These are phyloP conservation scores for Cairina moschata DNA, from an alignment of 2,113 vertebrate species.

Conservation along the genomic window DNA sequence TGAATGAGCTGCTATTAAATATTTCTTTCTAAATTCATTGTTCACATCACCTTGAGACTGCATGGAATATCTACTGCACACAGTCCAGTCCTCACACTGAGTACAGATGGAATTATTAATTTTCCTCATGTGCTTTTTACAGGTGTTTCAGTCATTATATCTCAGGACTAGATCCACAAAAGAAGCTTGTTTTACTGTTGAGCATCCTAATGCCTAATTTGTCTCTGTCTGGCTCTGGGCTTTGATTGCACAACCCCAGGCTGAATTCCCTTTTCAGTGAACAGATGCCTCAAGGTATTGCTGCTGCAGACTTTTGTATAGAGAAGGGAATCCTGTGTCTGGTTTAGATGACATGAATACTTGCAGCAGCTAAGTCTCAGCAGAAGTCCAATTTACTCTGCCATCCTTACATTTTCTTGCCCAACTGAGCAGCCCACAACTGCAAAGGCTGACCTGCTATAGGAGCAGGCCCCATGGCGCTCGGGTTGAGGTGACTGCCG, in stretches of 20 bases:
- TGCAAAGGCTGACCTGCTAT: background rate
- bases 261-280: background rate
- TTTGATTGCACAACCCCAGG: background rate
- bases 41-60: background rate
- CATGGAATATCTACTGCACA: background rate
- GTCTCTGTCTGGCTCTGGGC: background rate
- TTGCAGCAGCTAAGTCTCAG: background rate
- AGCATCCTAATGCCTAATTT: background rate
- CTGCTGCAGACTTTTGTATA: background rate
- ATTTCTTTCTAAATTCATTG: background rate
- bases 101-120: background rate
- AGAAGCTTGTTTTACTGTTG: background rate
- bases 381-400: background rate
- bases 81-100: background rate
- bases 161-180: background rate
- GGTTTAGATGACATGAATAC: background rate
- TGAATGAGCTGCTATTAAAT: background rate
- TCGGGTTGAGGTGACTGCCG: background rate
- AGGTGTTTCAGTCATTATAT: background rate
- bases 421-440: background rate
- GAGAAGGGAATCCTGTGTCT: background rate
- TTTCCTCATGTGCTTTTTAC: background rate
- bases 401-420: background rate
- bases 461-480: background rate
- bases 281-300: fast-evolving